These are phyloP conservation scores for Cynoglossus semilaevis DNA, from an alignment of 2,113 vertebrate species.

Conservation along the genomic window DNA sequence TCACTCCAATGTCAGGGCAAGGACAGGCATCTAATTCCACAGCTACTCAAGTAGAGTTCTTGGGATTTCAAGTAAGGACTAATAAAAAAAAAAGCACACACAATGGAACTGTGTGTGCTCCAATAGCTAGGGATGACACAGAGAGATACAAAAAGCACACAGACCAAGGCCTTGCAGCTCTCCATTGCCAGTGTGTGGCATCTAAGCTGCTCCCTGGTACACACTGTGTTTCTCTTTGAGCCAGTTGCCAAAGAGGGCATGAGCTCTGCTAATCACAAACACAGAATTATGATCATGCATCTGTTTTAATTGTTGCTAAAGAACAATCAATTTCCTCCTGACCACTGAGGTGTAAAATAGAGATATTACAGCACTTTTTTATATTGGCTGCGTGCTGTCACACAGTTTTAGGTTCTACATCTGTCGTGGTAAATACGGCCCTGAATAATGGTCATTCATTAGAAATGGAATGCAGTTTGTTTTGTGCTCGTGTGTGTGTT, in stretches of 20 bases:
- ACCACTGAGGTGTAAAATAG: slow-evolving; percentile 9
- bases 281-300: slow-evolving; percentile 32
- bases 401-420: slow-evolving; percentile 6
- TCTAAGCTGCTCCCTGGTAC: slow-evolving; percentile 44
- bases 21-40: slow-evolving; percentile 44
- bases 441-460: slow-evolving; percentile 3
- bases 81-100: slow-evolving; percentile 29
- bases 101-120: slow-evolving; percentile 53
- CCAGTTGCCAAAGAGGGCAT: slow-evolving; percentile 26
- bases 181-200: slow-evolving; percentile 44
- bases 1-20: slow-evolving; percentile 45
- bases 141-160: slow-evolving; percentile 46
- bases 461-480: background rate
- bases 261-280: slow-evolving; percentile 36
- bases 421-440: background rate
- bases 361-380: slow-evolving; percentile 20
- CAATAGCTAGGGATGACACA: slow-evolving; percentile 43
- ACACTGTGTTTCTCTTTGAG: slow-evolving; percentile 32
- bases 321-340: slow-evolving; percentile 21
- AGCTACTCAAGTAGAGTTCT: slow-evolving; percentile 44
- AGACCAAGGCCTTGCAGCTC: slow-evolving; percentile 39
- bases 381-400: slow-evolving; percentile 2
- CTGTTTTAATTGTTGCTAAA: slow-evolving; percentile 7
- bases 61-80: slow-evolving; percentile 51
- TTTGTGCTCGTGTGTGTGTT: slow-evolving; percentile 11